Base-by-base conservation (phyloP, 2,113 vertebrate genomes). In the Ploceus nigricollis region DNA sequence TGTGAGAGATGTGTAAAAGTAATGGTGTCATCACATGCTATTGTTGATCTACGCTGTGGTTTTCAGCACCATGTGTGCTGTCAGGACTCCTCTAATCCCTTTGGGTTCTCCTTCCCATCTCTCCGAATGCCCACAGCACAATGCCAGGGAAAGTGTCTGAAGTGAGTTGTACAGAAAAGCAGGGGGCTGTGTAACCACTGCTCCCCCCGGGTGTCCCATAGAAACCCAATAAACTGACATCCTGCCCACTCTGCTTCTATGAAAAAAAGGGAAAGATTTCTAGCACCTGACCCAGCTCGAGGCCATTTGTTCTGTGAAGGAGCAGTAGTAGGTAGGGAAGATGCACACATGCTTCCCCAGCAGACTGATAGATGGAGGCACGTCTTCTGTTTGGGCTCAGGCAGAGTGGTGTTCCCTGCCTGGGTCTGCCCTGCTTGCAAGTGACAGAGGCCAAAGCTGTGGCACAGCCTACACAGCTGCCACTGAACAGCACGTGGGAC, bases 401-500 rank as follows among this genome's bases (percentile, higher is more conserved):
- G 0, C 37, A 48, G 15, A 35, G 47, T 1, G 3, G 12, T 23
- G 50, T 13, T 54, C 53, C n/a, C 53, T 50, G 73, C 9, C 3
- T 1, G 0, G 17, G 18, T n/a, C 56, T 65, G 27, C 15, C 35
- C 33, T 50, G 58, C n/a, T 22, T 31, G 23, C 4, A 12, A 13
- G 18, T 25, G 75, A 3, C 30, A 31, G 70, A 66, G 56, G 40
- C 28, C 0, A 0, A 61, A 65, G 80, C 56, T 44, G 68, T 35
- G 33, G 19, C 75, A 33, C 51, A 18, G 24, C 56, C 23, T 42
- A 13, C 28, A 13, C 7, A 2, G 50, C 50, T 90, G 61, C 16
- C 50, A 16, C 47, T n/a, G 44, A 33, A 5, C 54, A 69, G 39
- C 18, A 1, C 1, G 0, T 16, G 37, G 30, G 48, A n/a, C 25